These are phyloP conservation scores for Ornithoptera alexandrae DNA, from an alignment of 2,888 invertebrate species.

Conservation along the genomic window DNA sequence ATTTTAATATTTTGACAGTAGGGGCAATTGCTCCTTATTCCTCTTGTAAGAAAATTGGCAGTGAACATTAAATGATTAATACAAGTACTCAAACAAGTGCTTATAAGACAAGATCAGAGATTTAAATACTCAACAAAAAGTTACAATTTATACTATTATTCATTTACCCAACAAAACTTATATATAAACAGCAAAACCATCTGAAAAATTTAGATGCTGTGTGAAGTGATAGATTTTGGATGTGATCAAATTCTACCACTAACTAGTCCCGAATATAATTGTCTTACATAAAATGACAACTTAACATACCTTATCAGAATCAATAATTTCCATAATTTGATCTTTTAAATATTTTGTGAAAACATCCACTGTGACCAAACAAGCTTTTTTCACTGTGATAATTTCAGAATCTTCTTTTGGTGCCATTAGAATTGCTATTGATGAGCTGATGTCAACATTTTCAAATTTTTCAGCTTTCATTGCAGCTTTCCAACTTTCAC, in stretches of 20 bases:
- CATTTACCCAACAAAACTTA: no score
- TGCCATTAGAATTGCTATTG: slow-evolving; percentile 92
- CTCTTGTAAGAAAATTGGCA: no score
- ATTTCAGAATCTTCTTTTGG: slow-evolving; percentile 97
- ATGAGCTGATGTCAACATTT: slow-evolving; percentile 91
- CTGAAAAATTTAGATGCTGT: no score
- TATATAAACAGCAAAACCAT: no score
- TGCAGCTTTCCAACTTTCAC: slow-evolving; percentile 92
- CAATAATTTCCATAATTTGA: slow-evolving; percentile 99
- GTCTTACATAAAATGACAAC: not conserved
- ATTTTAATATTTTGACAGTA: no score
- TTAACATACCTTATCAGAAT: slow-evolving; percentile 90
- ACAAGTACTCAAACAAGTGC: no score
- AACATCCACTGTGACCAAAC: slow-evolving; percentile 94
- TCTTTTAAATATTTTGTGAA: slow-evolving; percentile 98
- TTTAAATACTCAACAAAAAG: no score
- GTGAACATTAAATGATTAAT: no score
- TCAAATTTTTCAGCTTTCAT: slow-evolving; percentile 90
- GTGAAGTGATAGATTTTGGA: no score
- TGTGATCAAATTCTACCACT: not conserved
- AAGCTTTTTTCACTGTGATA: slow-evolving; percentile 93
- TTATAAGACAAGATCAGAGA: no score
- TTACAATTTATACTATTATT: no score
- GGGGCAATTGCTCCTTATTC: no score
- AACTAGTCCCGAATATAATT: not conserved